These are phyloP conservation scores for Grammomys surdaster DNA, from an alignment of 2,113 vertebrate genomes.

Conservation along the genomic window DNA sequence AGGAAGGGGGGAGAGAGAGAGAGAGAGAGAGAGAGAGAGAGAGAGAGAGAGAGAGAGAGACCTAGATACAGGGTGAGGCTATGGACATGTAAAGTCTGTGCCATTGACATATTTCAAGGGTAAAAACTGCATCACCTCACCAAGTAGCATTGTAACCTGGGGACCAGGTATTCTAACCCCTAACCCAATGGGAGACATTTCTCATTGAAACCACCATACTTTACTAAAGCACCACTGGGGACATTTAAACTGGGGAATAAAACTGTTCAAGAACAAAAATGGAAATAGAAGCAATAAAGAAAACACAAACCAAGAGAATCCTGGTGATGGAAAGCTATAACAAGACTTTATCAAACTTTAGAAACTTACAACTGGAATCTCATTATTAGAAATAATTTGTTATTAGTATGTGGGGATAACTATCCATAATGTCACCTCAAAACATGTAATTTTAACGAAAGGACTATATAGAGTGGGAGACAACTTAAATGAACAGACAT, in stretches of 20 bases:
- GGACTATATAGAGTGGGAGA: background rate
- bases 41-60: background rate
- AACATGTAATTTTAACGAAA: background rate
- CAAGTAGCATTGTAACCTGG: background rate
- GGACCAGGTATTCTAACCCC: background rate
- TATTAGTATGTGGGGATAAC: background rate
- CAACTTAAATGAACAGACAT: background rate
- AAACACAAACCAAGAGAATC: too few relatives aligned
- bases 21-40: background rate
- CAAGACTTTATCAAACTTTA: background rate
- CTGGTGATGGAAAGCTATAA: background rate
- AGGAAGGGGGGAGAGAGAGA: accelerated
- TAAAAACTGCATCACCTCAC: background rate
- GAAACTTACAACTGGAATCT: background rate
- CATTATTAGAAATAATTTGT: constrained; percentile 5
- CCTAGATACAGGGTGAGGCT: background rate
- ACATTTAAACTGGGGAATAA: background rate
- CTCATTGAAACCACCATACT: background rate
- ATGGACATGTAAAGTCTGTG: background rate
- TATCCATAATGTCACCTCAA: background rate
- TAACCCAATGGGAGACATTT: background rate
- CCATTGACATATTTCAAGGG: background rate
- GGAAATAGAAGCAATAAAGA: too few relatives aligned
- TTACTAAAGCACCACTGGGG: background rate
- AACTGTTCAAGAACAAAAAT: too few relatives aligned